Base-by-base conservation (phyloP, 2,797 vertebrate species). In the Aplochiton taeniatus region DNA sequence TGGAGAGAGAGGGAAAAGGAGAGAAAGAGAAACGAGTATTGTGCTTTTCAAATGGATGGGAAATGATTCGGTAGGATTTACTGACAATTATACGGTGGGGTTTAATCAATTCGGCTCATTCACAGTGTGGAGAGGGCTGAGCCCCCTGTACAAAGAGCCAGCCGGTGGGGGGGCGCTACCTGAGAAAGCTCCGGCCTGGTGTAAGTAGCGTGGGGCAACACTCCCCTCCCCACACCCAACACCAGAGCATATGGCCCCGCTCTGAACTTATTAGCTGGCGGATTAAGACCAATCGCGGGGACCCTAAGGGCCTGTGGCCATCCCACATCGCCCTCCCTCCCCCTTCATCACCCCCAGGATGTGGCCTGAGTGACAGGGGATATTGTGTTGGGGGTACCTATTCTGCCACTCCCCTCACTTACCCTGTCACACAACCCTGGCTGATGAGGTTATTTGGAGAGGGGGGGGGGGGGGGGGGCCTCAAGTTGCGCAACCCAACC, bases 101-200 rank as follows among this genome's bases (percentile, higher is more conserved):
- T 92, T 91, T 94, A 94, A 96, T 95, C 94, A 97, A 90, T 95
- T 95, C 94, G 93, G 91, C 91, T 92, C 94, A 95, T 96, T 95
- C 94, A 94, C 92, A 91, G 90, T 88, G 89, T 93, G 94, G 93
- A 96, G 94, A 95, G 94, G 94, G 95, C 92, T 96, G 95, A 96
- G 95, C 94, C 92, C 87, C 82, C 75, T 75, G 89, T 93, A 96
- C 93, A 97, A 98, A 96, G 91, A 85, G 83, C 88, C 85, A 90
- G 90, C 88, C 92, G 90, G 89, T 86, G 80, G 94, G 91, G 93
- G 92, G 92, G 93, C 92, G 90, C 92, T 94, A 97, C 95, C 95
- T 96, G 94, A 95, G 93, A 96, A 96, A 95, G 91, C 93, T 91
- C 91, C 89, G 88, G 92, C 94, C 88, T 92, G 95, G 91, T 96